These are phyloP conservation scores for Heliconius eleuchia DNA, from an alignment of 1,140 invertebrate species.

Conservation along the genomic window DNA sequence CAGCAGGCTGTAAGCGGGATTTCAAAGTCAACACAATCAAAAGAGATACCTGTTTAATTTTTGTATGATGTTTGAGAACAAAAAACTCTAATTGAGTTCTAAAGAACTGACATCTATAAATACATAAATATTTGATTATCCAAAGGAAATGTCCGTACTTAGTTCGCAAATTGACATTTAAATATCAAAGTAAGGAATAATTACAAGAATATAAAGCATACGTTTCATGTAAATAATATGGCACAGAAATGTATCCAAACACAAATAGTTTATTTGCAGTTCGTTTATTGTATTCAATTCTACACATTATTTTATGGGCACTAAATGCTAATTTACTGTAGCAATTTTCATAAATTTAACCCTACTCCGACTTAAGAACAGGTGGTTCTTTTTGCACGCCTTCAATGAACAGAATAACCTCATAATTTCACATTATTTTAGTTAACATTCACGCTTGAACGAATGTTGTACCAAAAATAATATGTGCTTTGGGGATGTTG, in stretches of 20 bases:
- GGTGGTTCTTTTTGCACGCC: constrained; percentile 33
- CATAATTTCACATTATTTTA: constrained; percentile 35
- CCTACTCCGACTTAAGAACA: constrained; percentile 17
- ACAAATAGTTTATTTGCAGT: neutral
- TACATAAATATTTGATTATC: neutral
- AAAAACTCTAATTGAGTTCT: too few relatives aligned
- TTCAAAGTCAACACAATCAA: too few relatives aligned
- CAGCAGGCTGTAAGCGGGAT: too few relatives aligned
- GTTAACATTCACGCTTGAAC: neutral
- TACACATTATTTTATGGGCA: constrained; percentile 1
- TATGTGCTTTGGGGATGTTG: neutral
- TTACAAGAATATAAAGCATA: neutral
- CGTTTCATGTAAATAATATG: neutral
- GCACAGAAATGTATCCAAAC: neutral
- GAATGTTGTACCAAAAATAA: constrained; percentile 17
- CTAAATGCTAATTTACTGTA: neutral
- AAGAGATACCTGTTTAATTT: too few relatives aligned
- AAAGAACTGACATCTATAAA: too few relatives aligned
- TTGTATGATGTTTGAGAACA: too few relatives aligned
- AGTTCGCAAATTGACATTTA: neutral
- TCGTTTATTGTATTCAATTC: neutral
- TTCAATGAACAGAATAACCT: constrained; percentile 30
- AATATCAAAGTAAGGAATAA: neutral
- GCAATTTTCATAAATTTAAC: neutral
- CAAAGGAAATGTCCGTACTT: neutral